Evolutionary conservation across 37 sponge, comb jelly and placozoan genomes (phyloP).

Genomic region (Hexactinellida sp.): DNA sequence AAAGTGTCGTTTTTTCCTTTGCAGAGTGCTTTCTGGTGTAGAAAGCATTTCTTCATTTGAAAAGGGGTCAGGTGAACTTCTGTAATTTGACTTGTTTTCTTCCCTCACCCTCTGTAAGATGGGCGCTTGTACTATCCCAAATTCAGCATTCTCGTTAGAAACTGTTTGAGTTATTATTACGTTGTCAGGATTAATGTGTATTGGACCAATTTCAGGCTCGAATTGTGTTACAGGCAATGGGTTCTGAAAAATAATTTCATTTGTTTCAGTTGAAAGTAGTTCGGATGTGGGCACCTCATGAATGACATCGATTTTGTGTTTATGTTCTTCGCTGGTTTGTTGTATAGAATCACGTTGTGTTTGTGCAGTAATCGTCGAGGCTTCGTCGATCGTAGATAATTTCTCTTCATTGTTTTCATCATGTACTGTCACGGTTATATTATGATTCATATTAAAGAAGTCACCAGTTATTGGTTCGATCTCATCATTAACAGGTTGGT

Average conservation of each 20-base stretch:
- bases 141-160: neutral
- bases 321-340: neutral
- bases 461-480: neutral
- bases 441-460: neutral
- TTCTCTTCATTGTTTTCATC: neutral
- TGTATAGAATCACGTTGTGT: neutral
- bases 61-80: neutral
- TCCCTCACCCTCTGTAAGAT: neutral
- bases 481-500: neutral
- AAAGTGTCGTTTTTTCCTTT: neutral
- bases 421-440: neutral
- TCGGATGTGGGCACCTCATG: neutral
- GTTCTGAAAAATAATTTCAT: neutral
- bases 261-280: neutral
- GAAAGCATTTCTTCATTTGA: neutral
- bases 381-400: neutral
- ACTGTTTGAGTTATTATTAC: neutral
- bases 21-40: neutral
- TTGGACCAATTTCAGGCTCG: neutral
- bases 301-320: neutral
- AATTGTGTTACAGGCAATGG: neutral
- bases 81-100: neutral
- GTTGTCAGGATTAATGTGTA: too few relatives aligned
- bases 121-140: neutral
- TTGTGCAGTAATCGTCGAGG: neutral